Evolutionary conservation across 2,888 invertebrate species (phyloP).

Genomic region (Athalia cordata): DNA sequence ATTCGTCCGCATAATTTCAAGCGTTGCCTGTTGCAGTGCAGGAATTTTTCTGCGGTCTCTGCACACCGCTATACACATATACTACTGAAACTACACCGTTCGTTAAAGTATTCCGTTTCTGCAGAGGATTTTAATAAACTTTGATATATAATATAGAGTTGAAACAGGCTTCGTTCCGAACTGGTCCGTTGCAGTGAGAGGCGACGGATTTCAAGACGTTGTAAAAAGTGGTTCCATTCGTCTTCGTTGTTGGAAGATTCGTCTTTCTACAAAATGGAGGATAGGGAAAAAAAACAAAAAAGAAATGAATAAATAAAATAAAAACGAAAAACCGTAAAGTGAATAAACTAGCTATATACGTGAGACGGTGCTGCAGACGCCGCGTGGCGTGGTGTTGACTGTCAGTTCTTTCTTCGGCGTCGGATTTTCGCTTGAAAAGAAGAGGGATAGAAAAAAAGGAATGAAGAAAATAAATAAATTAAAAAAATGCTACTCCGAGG

Average conservation of each 20-base stretch:
- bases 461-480: not conserved
- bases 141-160: constrained; percentile 7
- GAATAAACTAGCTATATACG: too few species aligned
- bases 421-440: not conserved
- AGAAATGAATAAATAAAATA: not conserved
- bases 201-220: constrained; percentile 15
- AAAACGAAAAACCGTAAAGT: not conserved
- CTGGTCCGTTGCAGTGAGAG: too few species aligned
- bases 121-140: not conserved
- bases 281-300: not conserved
- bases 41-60: constrained; percentile 20
- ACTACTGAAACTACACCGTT: constrained; percentile 5
- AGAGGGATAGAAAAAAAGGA: too few species aligned
- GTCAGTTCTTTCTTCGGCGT: too few species aligned
- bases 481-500: not conserved
- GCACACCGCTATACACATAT: not conserved
- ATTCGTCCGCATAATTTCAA: constrained; percentile 32
- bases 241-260: not conserved
- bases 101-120: not conserved
- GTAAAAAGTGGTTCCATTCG: constrained; percentile 11
- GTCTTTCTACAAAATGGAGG: not conserved
- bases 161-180: constrained; percentile 4
- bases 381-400: too few species aligned
- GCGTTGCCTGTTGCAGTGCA: constrained; percentile 38
- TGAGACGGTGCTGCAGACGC: too few species aligned